Conservation (phyloP, 2,888 invertebrate genomes). For the Alentia gelatinosa region DNA sequence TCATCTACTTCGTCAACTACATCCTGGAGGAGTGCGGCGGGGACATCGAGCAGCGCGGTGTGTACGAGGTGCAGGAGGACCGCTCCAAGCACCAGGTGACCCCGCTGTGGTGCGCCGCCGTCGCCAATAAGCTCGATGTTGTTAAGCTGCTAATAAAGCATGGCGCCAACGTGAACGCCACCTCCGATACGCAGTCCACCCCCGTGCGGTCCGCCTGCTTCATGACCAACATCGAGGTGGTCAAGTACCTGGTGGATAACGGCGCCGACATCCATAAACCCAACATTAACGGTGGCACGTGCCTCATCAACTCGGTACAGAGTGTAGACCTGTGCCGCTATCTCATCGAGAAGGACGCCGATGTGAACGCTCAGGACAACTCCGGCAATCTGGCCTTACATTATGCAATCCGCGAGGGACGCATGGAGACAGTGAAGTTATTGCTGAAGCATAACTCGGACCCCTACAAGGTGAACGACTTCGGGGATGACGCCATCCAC, state of each 20-base stretch:
- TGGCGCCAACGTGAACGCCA: slow-evolving; percentile 92
- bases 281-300: slow-evolving; percentile 95
- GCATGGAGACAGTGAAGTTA: slow-evolving; percentile 90
- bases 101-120: slow-evolving; percentile 95
- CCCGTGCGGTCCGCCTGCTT: slow-evolving; percentile 95
- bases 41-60: slow-evolving; percentile 90
- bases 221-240: slow-evolving; percentile 83
- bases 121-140: slow-evolving; percentile 89
- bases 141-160: slow-evolving; percentile 89
- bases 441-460: slow-evolving; percentile 90
- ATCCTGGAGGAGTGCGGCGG: slow-evolving; percentile 90
- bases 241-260: slow-evolving; percentile 72
- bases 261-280: slow-evolving; percentile 85
- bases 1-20: slow-evolving; percentile 87
- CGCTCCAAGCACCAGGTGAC: slow-evolving; percentile 90
- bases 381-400: slow-evolving; percentile 95
- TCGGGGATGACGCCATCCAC: slow-evolving; percentile 93
- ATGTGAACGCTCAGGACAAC: slow-evolving; percentile 92
- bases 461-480: slow-evolving; percentile 86
- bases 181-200: slow-evolving; percentile 91
- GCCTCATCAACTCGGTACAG: slow-evolving; percentile 95
- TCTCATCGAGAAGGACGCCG: slow-evolving; percentile 89
- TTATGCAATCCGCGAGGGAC: slow-evolving; percentile 89
- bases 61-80: slow-evolving; percentile 88
- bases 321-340: slow-evolving; percentile 90